phyloP scores from a whole-genome alignment of 2,888 invertebrate species.

The Ornithoptera priamus region DNA sequence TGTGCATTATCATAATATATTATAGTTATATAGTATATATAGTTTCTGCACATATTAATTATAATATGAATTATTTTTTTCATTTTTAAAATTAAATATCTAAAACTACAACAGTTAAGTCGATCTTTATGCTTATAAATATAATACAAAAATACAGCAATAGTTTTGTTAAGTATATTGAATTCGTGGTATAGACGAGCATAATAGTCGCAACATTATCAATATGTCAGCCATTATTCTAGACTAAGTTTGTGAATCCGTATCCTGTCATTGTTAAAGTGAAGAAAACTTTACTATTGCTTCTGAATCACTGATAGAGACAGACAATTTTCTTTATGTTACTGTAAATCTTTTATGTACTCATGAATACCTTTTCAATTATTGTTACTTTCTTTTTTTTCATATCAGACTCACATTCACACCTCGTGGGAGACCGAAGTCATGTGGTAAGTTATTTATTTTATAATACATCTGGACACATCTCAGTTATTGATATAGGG shows the following conservation, averaged over 20 bases:
- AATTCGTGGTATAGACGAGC: not conserved
- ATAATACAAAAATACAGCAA: not conserved
- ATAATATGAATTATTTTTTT: no score
- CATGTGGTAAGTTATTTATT: constrained; percentile 49
- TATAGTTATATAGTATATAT: no score
- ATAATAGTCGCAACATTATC: not conserved
- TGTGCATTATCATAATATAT: no score
- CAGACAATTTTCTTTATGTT: not conserved
- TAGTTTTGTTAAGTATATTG: not conserved
- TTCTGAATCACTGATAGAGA: not conserved
- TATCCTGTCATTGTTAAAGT: constrained; percentile 20
- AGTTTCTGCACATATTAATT: no score
- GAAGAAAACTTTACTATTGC: constrained; percentile 4
- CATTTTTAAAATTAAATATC: not conserved
- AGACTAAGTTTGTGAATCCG: not conserved
- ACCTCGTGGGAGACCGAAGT: constrained; percentile 54
- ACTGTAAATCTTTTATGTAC: not conserved
- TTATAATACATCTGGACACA: no score
- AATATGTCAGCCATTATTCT: not conserved
- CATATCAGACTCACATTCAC: constrained; percentile 40
- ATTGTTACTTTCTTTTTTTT: constrained; percentile 11
- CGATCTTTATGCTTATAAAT: not conserved
- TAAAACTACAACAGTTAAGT: not conserved
- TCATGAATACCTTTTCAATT: constrained; percentile 7
- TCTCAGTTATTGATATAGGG: no score